Base-by-base conservation (phyloP, 2,888 invertebrate species). In the Colletes collaris region DNA sequence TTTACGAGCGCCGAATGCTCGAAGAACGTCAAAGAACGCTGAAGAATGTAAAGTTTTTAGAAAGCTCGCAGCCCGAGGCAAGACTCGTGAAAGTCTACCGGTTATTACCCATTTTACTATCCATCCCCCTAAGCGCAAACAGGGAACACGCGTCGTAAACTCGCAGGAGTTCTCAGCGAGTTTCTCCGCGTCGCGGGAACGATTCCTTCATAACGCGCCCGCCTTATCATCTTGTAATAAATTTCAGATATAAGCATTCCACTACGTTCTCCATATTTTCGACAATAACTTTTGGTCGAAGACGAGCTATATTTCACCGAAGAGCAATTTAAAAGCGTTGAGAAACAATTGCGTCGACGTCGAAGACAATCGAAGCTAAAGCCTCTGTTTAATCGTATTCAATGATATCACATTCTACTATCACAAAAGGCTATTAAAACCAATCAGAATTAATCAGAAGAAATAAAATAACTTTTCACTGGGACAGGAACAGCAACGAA, bases 91-190 rank as follows among this genome's bases (percentile, higher is more conserved):
- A 87, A 84, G 81, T 86, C 73, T 84, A 81, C 68, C 27, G 64
- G 68, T 71, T 79, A 85, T 72, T 72, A 58, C 59, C 55, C 44
- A 67, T 83, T 88, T 88, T 83, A 83, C 68, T 83, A 82, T 69
- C 75, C 75, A 56, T 59, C 75, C 52, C 10, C 59, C 52, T 58
- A 75, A 73, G 46, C 73, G 50, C 52, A 65, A 59, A 68, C 49
- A 66, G 68, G 68, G 76, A 77, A 76, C 60, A 78, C 63, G 74
- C 50, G 65, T 79, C 73, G 76, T 86, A 86, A 88, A 88, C 74
- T 79, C 78, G 69, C 75, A 82, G 52, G 55, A 82, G 71, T 75
- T 79, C 58, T 62, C 65, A 50, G 67, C 16, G 73, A 81, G 49
- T 76, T 79, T 63, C 40, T 44, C 35, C 11, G 2, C 35, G 46